Conservation (phyloP, 2,797 vertebrate species). For the Sphenopsis melanotis region DNA sequence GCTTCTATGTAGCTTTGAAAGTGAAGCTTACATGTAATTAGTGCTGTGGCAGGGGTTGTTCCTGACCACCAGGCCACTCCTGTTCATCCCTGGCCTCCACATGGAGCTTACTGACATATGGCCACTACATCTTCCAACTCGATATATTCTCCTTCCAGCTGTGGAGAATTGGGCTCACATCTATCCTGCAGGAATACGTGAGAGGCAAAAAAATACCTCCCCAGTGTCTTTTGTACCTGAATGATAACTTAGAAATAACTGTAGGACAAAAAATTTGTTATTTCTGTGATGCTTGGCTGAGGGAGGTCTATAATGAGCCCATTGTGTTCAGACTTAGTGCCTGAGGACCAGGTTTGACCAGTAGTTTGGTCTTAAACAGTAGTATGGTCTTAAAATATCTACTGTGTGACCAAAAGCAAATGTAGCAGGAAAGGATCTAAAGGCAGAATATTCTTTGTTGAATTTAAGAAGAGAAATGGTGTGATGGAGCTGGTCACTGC, state of each 20-base stretch:
- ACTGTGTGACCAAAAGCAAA: neutral
- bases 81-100: neutral
- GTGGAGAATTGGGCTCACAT: neutral
- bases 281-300: neutral
- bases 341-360: neutral
- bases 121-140: neutral
- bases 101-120: neutral
- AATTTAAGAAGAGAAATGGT: neutral
- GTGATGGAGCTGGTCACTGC: neutral
- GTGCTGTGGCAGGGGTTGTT: neutral
- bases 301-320: neutral
- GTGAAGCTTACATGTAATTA: conserved; percentile 27
- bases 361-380: neutral
- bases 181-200: neutral
- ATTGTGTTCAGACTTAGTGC: neutral
- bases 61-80: neutral
- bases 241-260: neutral
- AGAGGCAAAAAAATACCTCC: neutral
- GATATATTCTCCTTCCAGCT: neutral
- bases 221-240: neutral
- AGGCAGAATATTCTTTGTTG: neutral
- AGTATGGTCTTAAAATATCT: neutral
- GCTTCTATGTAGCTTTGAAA: conserved; percentile 26
- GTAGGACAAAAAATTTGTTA: neutral
- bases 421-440: neutral